Evolutionary conservation across 1,140 invertebrate species (phyloP), one percentile per base, ranked within the genome.

Genomic region (Proales similis): DNA sequence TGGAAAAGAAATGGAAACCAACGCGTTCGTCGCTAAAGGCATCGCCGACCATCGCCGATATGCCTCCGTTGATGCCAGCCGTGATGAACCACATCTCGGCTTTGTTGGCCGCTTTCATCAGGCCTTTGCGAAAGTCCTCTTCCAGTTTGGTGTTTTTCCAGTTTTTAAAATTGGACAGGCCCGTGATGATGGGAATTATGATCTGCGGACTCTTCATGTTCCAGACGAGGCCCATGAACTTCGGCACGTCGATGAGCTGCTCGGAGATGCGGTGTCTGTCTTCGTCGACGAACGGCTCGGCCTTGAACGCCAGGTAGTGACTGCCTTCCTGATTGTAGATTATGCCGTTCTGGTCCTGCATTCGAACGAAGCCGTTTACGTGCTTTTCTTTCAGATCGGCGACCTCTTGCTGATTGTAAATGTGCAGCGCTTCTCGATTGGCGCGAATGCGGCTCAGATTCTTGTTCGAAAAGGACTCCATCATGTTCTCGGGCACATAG

Each of bases 81-180:
- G 57, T 61, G 24, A 61, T 61, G 38, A 61, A 61, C 57, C 57
- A 61, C 39, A 61, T 45, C 47, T 61, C 57, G n/a, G 57, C 36
- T 61, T 45, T 45, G 17, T 61, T 61, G 4, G 39, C 57, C 36
- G 39, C 57, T 57, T 57, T 57, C 30, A 57, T 57, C 19, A 57
- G 29, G 17, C 51, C 51, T 42, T 42, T 29, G 14, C 36, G 14
- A 24, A 57, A 57, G 11, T 57, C 36, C 19, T 57, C 51, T 43
- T 57, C 51, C 11, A 57, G 36, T 7, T 57, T 57, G n/a, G 24
- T 36, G 32, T 57, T 57, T 42, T 39, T 57, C 51, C 51, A 57
- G 45, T 57, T 57, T 57, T 57, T 57, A 14, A 57, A 57, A 42
- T 57, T 57, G 29, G 33, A 42, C 19, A 57, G 6, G 30, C 51